Evolutionary conservation across 1,140 invertebrate species (phyloP).

Genomic region (Lepidurus arcticus): DNA sequence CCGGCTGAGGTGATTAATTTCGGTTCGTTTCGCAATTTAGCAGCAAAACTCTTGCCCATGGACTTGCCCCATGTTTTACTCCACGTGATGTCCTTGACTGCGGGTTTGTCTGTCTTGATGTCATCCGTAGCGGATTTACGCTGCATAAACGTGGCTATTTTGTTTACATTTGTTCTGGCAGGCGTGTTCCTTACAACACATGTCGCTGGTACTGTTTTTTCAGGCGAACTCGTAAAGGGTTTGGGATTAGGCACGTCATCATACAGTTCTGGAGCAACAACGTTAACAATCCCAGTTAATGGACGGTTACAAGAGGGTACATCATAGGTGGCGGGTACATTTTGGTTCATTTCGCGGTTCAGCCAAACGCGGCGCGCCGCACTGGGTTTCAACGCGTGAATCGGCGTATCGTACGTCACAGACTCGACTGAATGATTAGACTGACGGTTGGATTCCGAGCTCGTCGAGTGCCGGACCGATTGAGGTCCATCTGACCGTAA

Average conservation of each 20-base stretch:
- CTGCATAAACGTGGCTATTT: neutral
- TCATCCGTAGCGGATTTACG: neutral
- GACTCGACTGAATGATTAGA: neutral
- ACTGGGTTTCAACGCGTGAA: neutral
- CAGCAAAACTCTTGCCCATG: neutral
- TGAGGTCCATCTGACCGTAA: neutral
- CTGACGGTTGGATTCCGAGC: conserved; percentile 17
- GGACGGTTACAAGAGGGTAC: neutral
- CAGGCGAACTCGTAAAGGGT: neutral
- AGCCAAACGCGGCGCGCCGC: neutral
- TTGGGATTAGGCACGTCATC: neutral
- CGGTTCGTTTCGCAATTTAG: conserved; percentile 2
- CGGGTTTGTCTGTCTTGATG: neutral
- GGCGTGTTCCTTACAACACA: too few species aligned
- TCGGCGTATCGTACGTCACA: conserved; percentile 4
- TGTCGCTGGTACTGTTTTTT: neutral
- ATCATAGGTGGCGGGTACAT: neutral
- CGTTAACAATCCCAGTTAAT: neutral
- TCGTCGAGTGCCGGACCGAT: neutral
- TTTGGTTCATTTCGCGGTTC: neutral
- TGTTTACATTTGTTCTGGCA: neutral
- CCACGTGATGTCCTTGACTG: neutral
- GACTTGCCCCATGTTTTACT: conserved; percentile 6
- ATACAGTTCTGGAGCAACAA: neutral
- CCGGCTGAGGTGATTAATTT: conserved; percentile 4